These are phyloP conservation scores for Brachionus rubens DNA, from an alignment of 1,140 invertebrate species.

Conservation along the genomic window DNA sequence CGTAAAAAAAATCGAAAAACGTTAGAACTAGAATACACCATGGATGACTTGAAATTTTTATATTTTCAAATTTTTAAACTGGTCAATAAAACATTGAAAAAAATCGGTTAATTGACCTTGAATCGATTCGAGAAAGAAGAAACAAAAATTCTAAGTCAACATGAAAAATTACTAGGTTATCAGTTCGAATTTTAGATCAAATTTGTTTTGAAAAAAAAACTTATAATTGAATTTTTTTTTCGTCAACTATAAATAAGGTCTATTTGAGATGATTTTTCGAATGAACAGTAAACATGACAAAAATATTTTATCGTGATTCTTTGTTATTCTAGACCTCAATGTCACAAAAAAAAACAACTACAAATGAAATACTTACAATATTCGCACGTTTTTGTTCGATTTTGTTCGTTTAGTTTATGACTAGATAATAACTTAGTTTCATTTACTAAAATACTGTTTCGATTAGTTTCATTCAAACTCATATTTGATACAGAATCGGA, in stretches of 20 bases:
- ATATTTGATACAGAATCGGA: conserved; percentile 13
- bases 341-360: not conserved
- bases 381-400: conserved; percentile 1
- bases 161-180: conserved; percentile 30
- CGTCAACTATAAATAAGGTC: too few species aligned
- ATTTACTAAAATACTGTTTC: not conserved
- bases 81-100: not conserved
- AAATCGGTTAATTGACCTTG: conserved; percentile 17
- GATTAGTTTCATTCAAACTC: not conserved
- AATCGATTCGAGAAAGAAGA: not conserved
- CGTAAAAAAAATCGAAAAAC: too few species aligned
- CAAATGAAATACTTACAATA: conserved; percentile 36
- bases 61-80: too few species aligned
- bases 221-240: conserved; percentile 6
- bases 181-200: conserved; percentile 25
- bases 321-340: not conserved
- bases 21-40: too few species aligned
- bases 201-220: conserved; percentile 32
- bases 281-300: too few species aligned
- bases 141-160: not conserved
- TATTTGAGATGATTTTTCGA: too few species aligned
- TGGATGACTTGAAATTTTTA: too few species aligned
- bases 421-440: not conserved
- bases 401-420: not conserved
- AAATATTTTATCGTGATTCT: conserved; percentile 33